These are phyloP conservation scores for Malurus leucopterus DNA, from an alignment of 2,797 vertebrate genomes.

Conservation along the genomic window DNA sequence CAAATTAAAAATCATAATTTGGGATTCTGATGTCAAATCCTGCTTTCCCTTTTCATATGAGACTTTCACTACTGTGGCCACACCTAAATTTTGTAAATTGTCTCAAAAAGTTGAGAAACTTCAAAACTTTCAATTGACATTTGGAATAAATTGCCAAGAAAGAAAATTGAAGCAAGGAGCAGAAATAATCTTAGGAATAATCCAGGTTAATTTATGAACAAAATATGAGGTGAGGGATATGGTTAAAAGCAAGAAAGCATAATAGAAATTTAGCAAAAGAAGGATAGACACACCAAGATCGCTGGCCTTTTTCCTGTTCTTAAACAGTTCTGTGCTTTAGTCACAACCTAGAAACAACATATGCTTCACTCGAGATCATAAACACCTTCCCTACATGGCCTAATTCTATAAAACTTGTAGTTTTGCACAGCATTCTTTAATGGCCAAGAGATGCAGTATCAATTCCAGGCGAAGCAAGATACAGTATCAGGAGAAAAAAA, in stretches of 20 bases:
- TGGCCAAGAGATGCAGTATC: slow-evolving; percentile 20
- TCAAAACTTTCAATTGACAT: neutral
- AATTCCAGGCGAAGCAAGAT: slow-evolving; percentile 28
- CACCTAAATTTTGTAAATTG: neutral
- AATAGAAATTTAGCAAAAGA: neutral
- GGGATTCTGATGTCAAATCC: neutral
- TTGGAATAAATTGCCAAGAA: neutral
- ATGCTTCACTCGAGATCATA: slow-evolving; percentile 30
- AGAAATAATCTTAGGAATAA: neutral
- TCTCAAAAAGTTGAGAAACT: neutral
- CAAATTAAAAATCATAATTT: neutral
- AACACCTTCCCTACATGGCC: slow-evolving; percentile 29
- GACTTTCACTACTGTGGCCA: neutral
- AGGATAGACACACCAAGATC: neutral
- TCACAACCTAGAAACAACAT: slow-evolving; percentile 9
- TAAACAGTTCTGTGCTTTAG: neutral
- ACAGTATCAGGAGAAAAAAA: neutral
- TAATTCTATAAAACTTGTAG: slow-evolving; percentile 39
- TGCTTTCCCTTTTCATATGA: neutral
- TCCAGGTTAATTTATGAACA: neutral
- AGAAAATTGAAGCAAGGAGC: neutral
- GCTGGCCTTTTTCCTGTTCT: neutral
- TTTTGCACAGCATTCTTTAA: slow-evolving; percentile 29
- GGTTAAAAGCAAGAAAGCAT: neutral
- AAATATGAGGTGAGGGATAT: neutral